phyloP scores from a whole-genome alignment of 2,888 invertebrate genomes.

The Beris morrisii region DNA sequence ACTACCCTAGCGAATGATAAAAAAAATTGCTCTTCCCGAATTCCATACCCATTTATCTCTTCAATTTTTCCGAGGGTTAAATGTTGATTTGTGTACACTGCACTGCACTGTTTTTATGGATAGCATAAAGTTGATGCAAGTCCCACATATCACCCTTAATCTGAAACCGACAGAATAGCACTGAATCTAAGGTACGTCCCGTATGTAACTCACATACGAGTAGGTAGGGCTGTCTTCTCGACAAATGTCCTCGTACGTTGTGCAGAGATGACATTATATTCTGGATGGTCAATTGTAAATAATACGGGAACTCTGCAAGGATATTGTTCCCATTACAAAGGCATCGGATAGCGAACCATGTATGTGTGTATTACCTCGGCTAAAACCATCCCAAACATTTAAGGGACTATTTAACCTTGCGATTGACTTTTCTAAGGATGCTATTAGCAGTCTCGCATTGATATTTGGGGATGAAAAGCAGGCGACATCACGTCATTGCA shows the following conservation, averaged over 20 bases:
- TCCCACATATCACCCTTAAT: constrained; percentile 18
- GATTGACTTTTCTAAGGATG: constrained; percentile 29
- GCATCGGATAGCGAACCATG: constrained; percentile 12
- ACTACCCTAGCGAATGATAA: constrained; percentile 1
- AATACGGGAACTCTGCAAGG: constrained; percentile 22
- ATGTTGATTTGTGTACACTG: constrained; percentile 24
- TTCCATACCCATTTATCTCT: constrained; percentile 16
- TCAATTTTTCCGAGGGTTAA: constrained; percentile 22
- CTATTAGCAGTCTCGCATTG: constrained; percentile 28
- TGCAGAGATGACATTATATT: constrained; percentile 14
- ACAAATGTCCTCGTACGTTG: constrained; percentile 6
- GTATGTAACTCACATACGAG: constrained; percentile 1
- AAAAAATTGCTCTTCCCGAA: constrained; percentile 1
- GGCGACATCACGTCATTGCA: constrained; percentile 29
- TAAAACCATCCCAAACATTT: constrained; percentile 10
- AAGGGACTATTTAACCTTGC: constrained; percentile 30
- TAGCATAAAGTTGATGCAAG: constrained; percentile 12
- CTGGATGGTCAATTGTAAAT: background rate
- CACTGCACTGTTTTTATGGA: constrained; percentile 23
- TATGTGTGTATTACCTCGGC: constrained; percentile 10
- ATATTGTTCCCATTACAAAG: constrained; percentile 23
- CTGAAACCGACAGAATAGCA: constrained; percentile 28
- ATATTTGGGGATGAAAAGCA: constrained; percentile 31
- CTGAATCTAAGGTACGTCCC: constrained; percentile 19
- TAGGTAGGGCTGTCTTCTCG: constrained; percentile 13